Percentiles rank a stretch among this genome's conserved stretches.
phyloP scores from a whole-genome alignment of 1,140 invertebrate genomes.

The Temnothorax curvispinosus region DNA sequence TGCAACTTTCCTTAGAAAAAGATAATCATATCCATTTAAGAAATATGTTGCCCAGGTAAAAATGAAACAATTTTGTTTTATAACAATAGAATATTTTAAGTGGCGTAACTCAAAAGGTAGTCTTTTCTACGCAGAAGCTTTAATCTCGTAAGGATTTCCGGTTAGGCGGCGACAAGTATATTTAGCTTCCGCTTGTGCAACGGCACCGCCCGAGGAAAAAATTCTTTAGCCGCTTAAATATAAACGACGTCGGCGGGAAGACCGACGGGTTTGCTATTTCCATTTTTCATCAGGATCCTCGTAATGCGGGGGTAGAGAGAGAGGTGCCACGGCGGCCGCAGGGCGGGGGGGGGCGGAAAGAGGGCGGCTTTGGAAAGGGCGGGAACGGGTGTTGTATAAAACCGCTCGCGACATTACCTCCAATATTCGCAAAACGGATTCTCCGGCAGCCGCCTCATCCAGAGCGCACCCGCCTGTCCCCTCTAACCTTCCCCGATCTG shows the following conservation, averaged over 20 bases:
- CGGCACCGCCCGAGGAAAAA: neutral
- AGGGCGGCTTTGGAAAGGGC: slow-evolving; percentile 61
- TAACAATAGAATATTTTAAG: slow-evolving; percentile 1
- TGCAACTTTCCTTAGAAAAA: neutral
- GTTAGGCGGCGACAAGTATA: slow-evolving; percentile 33
- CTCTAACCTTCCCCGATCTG: neutral
- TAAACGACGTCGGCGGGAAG: slow-evolving; percentile 59
- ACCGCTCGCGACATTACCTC: slow-evolving; percentile 85
- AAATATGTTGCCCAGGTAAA: neutral
- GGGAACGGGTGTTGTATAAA: slow-evolving; percentile 82
- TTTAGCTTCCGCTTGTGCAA: slow-evolving; percentile 35
- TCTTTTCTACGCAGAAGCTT: neutral
- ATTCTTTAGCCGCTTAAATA: slow-evolving; percentile 65
- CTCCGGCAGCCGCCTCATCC: slow-evolving; percentile 78
- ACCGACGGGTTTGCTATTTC: slow-evolving; percentile 80
- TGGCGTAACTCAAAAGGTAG: neutral
- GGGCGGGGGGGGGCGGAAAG: slow-evolving; percentile 29
- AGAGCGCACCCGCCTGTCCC: slow-evolving; percentile 51
- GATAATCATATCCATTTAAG: neutral
- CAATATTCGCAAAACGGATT: slow-evolving; percentile 86
- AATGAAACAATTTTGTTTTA: neutral
- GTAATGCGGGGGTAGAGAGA: slow-evolving; percentile 64
- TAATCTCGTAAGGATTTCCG: slow-evolving; percentile 43
- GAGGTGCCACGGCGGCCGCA: slow-evolving; percentile 39
- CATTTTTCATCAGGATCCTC: slow-evolving; percentile 83